These are phyloP conservation scores for Dascillus cervinus DNA, from an alignment of 2,888 invertebrate species.

Conservation along the genomic window DNA sequence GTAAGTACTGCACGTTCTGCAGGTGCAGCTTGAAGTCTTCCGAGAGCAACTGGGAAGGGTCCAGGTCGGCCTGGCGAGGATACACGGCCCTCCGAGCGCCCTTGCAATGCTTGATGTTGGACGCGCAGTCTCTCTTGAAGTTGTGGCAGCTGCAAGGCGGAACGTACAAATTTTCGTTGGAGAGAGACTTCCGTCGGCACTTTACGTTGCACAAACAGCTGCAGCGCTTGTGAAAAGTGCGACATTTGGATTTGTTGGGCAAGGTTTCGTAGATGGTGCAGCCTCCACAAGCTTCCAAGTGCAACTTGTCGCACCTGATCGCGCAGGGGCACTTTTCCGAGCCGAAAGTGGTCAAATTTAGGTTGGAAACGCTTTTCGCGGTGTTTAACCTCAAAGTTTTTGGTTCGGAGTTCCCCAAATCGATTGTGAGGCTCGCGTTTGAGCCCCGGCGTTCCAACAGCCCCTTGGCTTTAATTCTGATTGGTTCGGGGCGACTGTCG, in stretches of 20 bases:
- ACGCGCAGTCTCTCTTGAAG: conserved; percentile 34
- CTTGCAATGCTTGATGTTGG: conserved; percentile 27
- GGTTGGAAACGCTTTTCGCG: conserved; percentile 46
- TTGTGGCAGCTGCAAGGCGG: conserved; percentile 43
- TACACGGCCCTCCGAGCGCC: conserved; percentile 34
- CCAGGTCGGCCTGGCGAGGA: conserved; percentile 43
- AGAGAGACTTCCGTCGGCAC: conserved; percentile 48
- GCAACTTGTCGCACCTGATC: conserved; percentile 23
- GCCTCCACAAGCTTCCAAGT: conserved; percentile 33
- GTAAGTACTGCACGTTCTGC: conserved; percentile 65
- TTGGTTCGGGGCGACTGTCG: conserved; percentile 39
- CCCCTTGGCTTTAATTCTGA: conserved; percentile 54
- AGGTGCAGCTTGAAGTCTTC: conserved; percentile 65
- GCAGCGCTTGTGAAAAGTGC: conserved; percentile 30
- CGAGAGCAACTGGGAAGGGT: conserved; percentile 57
- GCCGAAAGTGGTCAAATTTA: conserved; percentile 32
- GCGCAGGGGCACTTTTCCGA: conserved; percentile 29
- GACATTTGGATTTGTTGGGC: conserved; percentile 25
- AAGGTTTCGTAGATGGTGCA: conserved; percentile 39
- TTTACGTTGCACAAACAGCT: conserved; percentile 26
- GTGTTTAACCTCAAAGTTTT: conserved; percentile 42
- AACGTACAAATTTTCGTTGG: conserved; percentile 52
- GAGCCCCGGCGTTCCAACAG: conserved; percentile 80
- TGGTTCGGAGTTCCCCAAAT: conserved; percentile 49
- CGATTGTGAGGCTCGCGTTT: conserved; percentile 83